A percentile compares a stretch with the other conserved stretches of the same genome.
Conservation (phyloP, 2,888 invertebrate genomes). For the Mesoligia furuncula region DNA sequence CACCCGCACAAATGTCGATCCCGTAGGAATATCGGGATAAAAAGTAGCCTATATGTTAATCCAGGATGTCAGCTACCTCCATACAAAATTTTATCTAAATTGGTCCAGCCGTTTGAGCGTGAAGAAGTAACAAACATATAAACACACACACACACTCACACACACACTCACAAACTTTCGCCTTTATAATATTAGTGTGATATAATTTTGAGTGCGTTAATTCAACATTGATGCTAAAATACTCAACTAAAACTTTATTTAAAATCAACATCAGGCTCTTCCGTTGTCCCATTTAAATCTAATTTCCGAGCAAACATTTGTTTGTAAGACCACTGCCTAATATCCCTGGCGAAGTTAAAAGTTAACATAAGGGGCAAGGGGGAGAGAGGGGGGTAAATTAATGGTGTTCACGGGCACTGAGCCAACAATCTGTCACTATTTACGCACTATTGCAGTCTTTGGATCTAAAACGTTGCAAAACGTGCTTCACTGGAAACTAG, state of each 20-base stretch:
- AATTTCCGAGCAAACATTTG: slow-evolving; percentile 48
- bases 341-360: slow-evolving; percentile 52
- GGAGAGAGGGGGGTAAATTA: slow-evolving; percentile 33
- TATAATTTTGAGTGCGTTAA: not conserved
- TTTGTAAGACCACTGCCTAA: slow-evolving; percentile 51
- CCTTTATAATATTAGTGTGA: too few relatives aligned
- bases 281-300: slow-evolving; percentile 30
- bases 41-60: too few relatives aligned
- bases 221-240: slow-evolving; percentile 6
- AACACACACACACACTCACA: too few relatives aligned
- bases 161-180: too few relatives aligned
- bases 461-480: slow-evolving; percentile 26
- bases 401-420: slow-evolving; percentile 58
- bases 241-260: slow-evolving; percentile 8
- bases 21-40: too few relatives aligned
- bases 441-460: slow-evolving; percentile 58
- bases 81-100: too few relatives aligned
- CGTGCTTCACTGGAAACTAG: slow-evolving; percentile 34
- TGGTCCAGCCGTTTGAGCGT: too few relatives aligned
- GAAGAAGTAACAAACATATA: too few relatives aligned
- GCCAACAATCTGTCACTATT: slow-evolving; percentile 61
- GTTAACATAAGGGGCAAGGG: slow-evolving; percentile 23
- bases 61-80: too few relatives aligned
- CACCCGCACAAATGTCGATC: too few relatives aligned
- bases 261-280: slow-evolving; percentile 8